A percentile compares a stretch with the other conserved stretches of the same genome.
These are phyloP conservation scores for Argya squamiceps DNA, from an alignment of 2,797 vertebrate genomes.

Conservation along the genomic window DNA sequence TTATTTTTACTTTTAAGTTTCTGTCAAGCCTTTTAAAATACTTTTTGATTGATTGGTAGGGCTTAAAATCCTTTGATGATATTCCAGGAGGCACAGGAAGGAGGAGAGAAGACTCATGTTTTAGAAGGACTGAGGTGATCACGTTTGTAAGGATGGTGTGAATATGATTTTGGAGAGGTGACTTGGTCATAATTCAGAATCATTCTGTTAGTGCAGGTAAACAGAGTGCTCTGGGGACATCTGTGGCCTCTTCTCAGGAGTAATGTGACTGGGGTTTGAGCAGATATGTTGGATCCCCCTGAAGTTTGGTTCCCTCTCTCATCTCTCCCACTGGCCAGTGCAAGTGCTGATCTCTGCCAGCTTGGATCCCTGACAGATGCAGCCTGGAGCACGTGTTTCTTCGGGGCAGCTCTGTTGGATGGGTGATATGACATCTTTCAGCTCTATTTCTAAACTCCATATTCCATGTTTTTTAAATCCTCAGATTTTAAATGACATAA, in stretches of 20 bases:
- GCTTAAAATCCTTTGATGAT: background rate
- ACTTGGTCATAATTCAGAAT: background rate
- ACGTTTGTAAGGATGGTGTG: background rate
- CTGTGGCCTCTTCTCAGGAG: background rate
- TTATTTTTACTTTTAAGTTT: background rate
- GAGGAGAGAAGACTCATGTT: background rate
- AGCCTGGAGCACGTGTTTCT: background rate
- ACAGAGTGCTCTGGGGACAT: background rate
- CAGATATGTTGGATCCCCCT: background rate
- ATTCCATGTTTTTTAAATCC: background rate
- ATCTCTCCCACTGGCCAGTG: background rate
- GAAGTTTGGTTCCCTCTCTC: background rate
- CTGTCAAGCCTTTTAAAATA: background rate
- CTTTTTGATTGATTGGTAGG: background rate
- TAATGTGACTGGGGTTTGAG: background rate
- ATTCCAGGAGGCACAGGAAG: background rate
- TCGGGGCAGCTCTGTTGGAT: background rate
- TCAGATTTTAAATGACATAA: background rate
- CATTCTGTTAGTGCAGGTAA: background rate
- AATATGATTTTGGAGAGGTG: background rate
- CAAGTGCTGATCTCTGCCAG: background rate
- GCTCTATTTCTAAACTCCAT: background rate
- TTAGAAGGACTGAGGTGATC: background rate
- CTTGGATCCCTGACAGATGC: rapidly evolving
- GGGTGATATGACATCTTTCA: background rate